These are phyloP conservation scores for Prosapia bicincta DNA, from an alignment of 2,888 invertebrate genomes.

Conservation along the genomic window DNA sequence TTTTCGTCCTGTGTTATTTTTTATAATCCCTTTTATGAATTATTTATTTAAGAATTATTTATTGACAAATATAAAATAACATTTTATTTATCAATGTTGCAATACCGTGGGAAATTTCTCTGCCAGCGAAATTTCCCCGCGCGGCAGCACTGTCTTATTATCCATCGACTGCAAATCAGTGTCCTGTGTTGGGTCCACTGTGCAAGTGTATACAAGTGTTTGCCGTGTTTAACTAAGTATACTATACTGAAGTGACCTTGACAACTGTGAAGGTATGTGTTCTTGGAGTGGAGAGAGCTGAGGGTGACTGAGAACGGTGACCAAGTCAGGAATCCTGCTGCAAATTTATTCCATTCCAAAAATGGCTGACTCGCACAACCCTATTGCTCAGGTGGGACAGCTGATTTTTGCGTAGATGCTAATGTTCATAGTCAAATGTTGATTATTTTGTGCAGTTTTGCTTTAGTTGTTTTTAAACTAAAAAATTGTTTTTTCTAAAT, in stretches of 20 bases:
- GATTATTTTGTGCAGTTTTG: too few relatives aligned
- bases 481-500: too few relatives aligned
- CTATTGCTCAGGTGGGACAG: slow-evolving; percentile 36
- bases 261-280: neutral
- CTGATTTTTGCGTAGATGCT: neutral
- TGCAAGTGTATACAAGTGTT: neutral
- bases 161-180: neutral
- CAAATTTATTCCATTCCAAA: neutral
- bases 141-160: neutral
- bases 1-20: too few relatives aligned
- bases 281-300: neutral
- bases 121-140: neutral
- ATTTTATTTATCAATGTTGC: too few relatives aligned
- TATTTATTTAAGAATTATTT: too few relatives aligned
- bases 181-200: neutral
- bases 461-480: too few relatives aligned
- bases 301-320: neutral
- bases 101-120: neutral
- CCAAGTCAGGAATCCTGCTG: too few relatives aligned
- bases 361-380: slow-evolving; percentile 37
- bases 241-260: neutral
- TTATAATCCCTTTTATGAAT: too few relatives aligned
- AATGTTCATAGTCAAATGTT: too few relatives aligned
- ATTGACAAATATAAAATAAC: too few relatives aligned
- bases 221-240: neutral